Evolutionary conservation across 2,797 vertebrate species (phyloP), one percentile per base, ranked within the genome.

Genomic region (Lepilemur ruficaudatus): DNA sequence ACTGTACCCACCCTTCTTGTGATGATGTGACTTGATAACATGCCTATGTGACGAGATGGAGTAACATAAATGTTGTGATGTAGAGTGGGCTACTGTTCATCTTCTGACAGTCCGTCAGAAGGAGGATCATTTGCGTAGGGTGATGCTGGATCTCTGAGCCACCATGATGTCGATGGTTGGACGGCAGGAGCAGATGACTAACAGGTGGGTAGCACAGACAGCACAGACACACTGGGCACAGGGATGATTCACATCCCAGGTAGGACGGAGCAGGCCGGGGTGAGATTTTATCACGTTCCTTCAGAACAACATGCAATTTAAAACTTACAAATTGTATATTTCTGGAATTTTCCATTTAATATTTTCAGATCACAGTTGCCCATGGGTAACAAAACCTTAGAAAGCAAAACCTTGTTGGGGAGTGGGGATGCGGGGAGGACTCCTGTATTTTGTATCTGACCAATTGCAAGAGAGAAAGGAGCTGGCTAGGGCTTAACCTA

Each of bases 401-500:
- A 55, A 55, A 28, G 50, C n/a, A 38, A 38, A 57, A 55, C 22
- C n/a, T 38, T 3, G 2, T 25, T 38, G 32, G 17, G 50, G 50
- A 17, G 50, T 20, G 50, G 17, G 1, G 35, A 22, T 22, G 12
- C 0, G 14, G 2, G n/a, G 22, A 35, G 55, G 55, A 57, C 35
- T 2, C 14, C 32, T 93, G 81, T 55, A 79, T 89, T 85, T 87
- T 50, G 13, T 87, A n/a, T 96, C 80, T 95, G 63, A 89, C 35
- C 81, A 79, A 35, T 0, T 73, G 78, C 75, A 63, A 73, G 84
- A 0, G 1, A 97, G 75, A 96, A 96, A 97, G 69, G 89, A 97
- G 50, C 85, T 86, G 28, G 73, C 79, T 20, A n/a, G 38, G 75
- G 70, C 57, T 70, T 48, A n/a, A 23, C 25, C 38, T 35, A 38